These are phyloP conservation scores for Orthosia gracilis DNA, from an alignment of 2,888 invertebrate species.

Conservation along the genomic window DNA sequence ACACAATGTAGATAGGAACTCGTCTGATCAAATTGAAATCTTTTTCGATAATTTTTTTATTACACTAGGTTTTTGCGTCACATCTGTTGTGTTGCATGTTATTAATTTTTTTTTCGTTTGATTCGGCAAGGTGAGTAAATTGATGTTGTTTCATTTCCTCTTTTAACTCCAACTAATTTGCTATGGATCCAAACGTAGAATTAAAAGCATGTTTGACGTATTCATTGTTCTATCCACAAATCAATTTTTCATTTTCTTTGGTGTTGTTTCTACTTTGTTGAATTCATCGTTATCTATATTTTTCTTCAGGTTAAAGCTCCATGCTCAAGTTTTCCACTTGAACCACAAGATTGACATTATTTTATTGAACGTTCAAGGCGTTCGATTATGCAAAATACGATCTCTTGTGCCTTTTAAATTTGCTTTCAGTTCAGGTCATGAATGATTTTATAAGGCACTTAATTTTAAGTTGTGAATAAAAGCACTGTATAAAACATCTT, in stretches of 20 bases:
- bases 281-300: conserved; percentile 10
- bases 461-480: conserved; percentile 50
- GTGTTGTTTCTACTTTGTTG: conserved; percentile 37
- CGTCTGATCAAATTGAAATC: conserved; percentile 49
- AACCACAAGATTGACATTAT: conserved; percentile 18
- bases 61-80: conserved; percentile 54
- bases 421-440: conserved; percentile 47
- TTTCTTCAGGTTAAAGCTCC: conserved; percentile 20
- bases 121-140: conserved; percentile 56
- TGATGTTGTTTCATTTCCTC: conserved; percentile 45
- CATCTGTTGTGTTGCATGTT: conserved; percentile 62
- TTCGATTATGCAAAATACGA: conserved; percentile 57
- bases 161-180: conserved; percentile 18
- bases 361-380: conserved; percentile 42
- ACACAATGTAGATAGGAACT: conserved; percentile 71
- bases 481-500: conserved; percentile 40
- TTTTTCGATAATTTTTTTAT: conserved; percentile 52
- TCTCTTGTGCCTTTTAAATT: conserved; percentile 51
- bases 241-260: conserved; percentile 23
- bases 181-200: conserved; percentile 35
- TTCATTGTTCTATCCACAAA: conserved; percentile 20
- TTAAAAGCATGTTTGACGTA: conserved; percentile 52
- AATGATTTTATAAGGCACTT: conserved; percentile 50
- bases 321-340: conserved; percentile 28
- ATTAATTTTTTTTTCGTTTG: conserved; percentile 23